Percentiles rank a stretch among this genome's conserved stretches.
Evolutionary conservation across 2,888 invertebrate genomes (phyloP).

Genomic region (Nowickia ferox): DNA sequence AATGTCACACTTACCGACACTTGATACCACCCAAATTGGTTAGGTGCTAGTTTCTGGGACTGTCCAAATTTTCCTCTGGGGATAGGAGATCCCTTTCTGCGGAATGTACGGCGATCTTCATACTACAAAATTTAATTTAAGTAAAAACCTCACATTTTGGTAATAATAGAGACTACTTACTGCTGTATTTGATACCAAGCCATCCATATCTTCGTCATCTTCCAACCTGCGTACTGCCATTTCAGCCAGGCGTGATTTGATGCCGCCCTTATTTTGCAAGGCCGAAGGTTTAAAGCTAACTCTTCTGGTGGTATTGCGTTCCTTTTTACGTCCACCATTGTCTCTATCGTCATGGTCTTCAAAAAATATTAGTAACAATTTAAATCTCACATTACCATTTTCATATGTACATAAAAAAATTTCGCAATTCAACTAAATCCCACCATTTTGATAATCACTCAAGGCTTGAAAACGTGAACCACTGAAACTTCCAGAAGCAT

Average conservation of each 20-base stretch:
- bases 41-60: slow-evolving; percentile 78
- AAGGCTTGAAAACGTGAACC: slow-evolving; percentile 79
- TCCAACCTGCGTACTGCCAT: slow-evolving; percentile 77
- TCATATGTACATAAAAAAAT: slow-evolving; percentile 31
- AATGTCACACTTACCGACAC: slow-evolving; percentile 83
- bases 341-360: slow-evolving; percentile 77
- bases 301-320: slow-evolving; percentile 80
- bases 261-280: slow-evolving; percentile 75
- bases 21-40: slow-evolving; percentile 88
- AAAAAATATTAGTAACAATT: slow-evolving; percentile 7
- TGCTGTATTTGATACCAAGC: slow-evolving; percentile 74
- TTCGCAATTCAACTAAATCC: slow-evolving; percentile 59
- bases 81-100: slow-evolving; percentile 80
- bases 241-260: slow-evolving; percentile 77
- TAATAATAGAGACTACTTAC: slow-evolving; percentile 62
- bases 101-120: slow-evolving; percentile 76
- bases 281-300: slow-evolving; percentile 82
- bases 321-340: slow-evolving; percentile 76
- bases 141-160: not conserved
- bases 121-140: slow-evolving; percentile 59
- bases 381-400: not conserved
- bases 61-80: slow-evolving; percentile 77
- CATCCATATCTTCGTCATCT: slow-evolving; percentile 82
- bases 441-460: slow-evolving; percentile 78
- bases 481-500: slow-evolving; percentile 73